Base-by-base conservation (phyloP, 2,797 vertebrate species). In the Ara ararauna region DNA sequence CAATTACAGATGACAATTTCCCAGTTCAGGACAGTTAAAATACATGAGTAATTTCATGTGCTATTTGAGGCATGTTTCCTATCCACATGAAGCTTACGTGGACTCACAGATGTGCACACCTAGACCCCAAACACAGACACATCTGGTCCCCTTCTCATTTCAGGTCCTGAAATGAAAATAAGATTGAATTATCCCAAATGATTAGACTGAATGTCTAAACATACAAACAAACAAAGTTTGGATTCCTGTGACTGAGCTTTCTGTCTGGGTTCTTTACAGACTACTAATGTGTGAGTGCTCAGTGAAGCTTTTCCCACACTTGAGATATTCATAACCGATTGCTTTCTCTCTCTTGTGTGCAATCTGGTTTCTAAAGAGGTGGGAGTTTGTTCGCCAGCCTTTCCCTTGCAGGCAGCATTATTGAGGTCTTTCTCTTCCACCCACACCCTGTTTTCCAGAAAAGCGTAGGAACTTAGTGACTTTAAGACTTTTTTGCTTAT, bases 381-480 rank as follows among this genome's bases (percentile, higher is more conserved):
- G 17, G 79, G 89, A 89, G 82, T 78, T 83, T 93, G 34, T 82
- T 91, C 45, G 7, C 42, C 85, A 94, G 42, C 73, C 58, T 91
- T 88, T 84, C 70, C 50, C 76, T 71, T 42, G 40, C 62, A 78
- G 80, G 34, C 85, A 86, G 54, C 42, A 29, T 84, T 91, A 94
- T 90, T 82, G 68, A 95, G 51, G 67, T 76, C 76, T 92, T 89
- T 93, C 42, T 95, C 51, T 77, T 86, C 85, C 71, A 86, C 91
- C 73, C 70, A 90, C 83, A 47, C 15, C 15, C 15, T 90, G 7
- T 90, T 93, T 95, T 86, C 79, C 2, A 24, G 91, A 91, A 95
- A 72, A 2, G 3, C 68, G 73, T 51, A 42, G 89, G 67, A 90
- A 51, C 84, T 82, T 85, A 24, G 61, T 87, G 34, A 34, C 79